These are phyloP conservation scores for Anthopleura xanthogrammica DNA, from an alignment of 92 coral and sea anemone species.

Conservation along the genomic window DNA sequence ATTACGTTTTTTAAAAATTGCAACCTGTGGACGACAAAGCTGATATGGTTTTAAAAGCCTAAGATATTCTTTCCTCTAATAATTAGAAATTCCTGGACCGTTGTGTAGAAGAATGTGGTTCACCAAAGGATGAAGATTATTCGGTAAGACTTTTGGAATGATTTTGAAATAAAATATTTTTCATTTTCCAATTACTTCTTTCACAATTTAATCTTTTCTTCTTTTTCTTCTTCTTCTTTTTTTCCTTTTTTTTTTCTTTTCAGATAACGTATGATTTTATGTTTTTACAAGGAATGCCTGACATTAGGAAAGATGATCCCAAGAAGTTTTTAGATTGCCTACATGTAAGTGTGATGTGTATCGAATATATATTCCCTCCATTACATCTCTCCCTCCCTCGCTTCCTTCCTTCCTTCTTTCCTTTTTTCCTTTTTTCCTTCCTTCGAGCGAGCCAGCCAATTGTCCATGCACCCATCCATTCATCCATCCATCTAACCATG, in stretches of 20 bases:
- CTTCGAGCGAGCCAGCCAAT: not conserved
- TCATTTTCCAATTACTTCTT: not conserved
- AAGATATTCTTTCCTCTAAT: not conserved
- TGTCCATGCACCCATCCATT: no score
- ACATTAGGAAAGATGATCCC: constrained; percentile 81
- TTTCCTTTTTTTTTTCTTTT: not conserved
- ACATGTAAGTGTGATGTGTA: constrained; percentile 50
- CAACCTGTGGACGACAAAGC: no score
- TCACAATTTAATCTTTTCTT: not conserved
- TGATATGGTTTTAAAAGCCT: no score
- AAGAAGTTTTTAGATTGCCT: constrained; percentile 76
- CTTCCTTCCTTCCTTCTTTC: not conserved
- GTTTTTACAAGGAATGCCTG: constrained; percentile 94
- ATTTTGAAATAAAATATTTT: not conserved
- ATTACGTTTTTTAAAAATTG: no score
- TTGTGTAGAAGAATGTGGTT: constrained; percentile 70
- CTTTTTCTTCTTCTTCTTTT: no score
- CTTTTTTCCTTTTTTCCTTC: not conserved
- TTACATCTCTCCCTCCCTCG: not conserved
- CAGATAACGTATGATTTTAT: constrained; percentile 82
- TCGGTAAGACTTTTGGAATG: constrained; percentile 40
- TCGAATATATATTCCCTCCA: not conserved
- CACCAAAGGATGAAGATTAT: constrained; percentile 64
- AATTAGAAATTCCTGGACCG: constrained; percentile 73
- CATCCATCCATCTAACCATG: no score